Percentiles rank a stretch among this genome's conserved stretches.
phyloP scores from a whole-genome alignment of 2,888 invertebrate species.

The Cataglyphis altisquamis region DNA sequence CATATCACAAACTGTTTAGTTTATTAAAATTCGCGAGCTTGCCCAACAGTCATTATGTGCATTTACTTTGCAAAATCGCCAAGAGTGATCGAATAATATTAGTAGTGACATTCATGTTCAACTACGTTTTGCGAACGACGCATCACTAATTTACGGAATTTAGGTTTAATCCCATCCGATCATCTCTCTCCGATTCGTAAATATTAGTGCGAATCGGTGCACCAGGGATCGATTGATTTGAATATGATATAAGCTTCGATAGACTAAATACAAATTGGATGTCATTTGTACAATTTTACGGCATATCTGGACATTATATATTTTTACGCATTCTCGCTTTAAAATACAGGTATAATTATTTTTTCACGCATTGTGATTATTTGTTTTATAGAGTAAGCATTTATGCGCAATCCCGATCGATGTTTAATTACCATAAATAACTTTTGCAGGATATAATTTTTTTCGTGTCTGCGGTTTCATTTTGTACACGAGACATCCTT shows the following conservation, averaged over 20 bases:
- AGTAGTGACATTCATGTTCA: conserved; percentile 4
- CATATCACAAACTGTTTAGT: not conserved
- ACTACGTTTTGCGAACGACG: not conserved
- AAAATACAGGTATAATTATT: conserved; percentile 21
- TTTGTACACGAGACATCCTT: not conserved
- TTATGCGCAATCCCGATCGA: not conserved
- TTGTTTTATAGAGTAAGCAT: not conserved
- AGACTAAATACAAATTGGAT: conserved; percentile 11
- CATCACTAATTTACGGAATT: conserved; percentile 55
- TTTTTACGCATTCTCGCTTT: not conserved
- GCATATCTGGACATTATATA: not conserved
- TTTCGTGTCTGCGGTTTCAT: not conserved
- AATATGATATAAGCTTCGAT: conserved; percentile 15
- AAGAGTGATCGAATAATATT: not conserved
- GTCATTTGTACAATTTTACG: not conserved
- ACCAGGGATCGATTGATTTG: conserved; percentile 11
- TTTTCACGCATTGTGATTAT: not conserved
- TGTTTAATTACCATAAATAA: not conserved
- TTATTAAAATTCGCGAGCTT: not conserved
- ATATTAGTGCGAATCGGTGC: conserved; percentile 30
- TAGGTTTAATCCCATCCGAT: conserved; percentile 48
- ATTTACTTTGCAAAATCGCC: not conserved
- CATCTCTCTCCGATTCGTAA: conserved; percentile 44
- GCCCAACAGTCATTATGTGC: not conserved
- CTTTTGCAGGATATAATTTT: not conserved